These are phyloP conservation scores for Listrodromus nycthemerus DNA, from an alignment of 2,888 invertebrate genomes.

Conservation along the genomic window DNA sequence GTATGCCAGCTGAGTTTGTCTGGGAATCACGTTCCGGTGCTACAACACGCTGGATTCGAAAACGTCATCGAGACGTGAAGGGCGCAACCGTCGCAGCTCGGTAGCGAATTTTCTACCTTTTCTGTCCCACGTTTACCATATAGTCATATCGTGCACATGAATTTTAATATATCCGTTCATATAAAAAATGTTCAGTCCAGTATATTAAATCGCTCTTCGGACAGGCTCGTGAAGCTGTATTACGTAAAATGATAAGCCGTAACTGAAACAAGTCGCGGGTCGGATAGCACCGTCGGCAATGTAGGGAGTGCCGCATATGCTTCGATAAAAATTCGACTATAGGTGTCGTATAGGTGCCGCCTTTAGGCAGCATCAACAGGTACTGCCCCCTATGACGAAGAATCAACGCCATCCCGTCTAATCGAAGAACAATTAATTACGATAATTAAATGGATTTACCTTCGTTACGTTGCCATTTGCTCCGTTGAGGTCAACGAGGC, in stretches of 20 bases:
- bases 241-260: too few species aligned
- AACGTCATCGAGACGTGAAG: conserved; percentile 59
- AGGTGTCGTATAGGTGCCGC: conserved; percentile 39
- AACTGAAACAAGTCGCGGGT: too few species aligned
- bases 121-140: background rate
- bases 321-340: background rate
- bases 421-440: background rate
- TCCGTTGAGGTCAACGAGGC: background rate
- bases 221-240: too few species aligned
- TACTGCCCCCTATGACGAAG: conserved; percentile 41
- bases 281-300: too few species aligned
- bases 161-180: too few species aligned
- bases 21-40: conserved; percentile 24
- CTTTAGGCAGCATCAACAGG: background rate
- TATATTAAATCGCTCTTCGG: too few species aligned
- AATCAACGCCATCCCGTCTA: background rate
- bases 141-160: too few species aligned
- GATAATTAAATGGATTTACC: background rate
- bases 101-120: conserved; percentile 15
- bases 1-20: conserved; percentile 20
- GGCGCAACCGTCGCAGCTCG: background rate
- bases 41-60: conserved; percentile 55
- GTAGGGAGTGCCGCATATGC: background rate
- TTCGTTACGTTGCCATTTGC: background rate
- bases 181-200: too few species aligned